Percentiles rank a stretch among this genome's conserved stretches.
phyloP scores from a whole-genome alignment of 1,140 invertebrate genomes.

The Drosophila ficusphila region DNA sequence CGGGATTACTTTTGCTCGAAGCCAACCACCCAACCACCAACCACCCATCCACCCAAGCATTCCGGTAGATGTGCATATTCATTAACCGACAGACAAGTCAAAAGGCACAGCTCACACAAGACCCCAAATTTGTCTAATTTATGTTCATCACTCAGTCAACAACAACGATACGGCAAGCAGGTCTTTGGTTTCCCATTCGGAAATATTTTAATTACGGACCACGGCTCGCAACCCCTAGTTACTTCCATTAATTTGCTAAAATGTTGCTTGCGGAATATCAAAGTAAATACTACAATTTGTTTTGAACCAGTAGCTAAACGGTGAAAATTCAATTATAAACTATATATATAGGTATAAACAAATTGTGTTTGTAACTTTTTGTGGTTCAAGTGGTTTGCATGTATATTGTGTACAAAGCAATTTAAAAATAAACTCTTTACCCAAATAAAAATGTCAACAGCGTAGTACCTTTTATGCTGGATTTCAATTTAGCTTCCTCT shows the following conservation, averaged over 20 bases:
- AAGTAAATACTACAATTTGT: too few relatives aligned
- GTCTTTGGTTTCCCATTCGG: neutral
- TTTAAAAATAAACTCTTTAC: too few relatives aligned
- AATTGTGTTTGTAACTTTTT: too few relatives aligned
- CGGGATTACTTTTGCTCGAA: conserved; percentile 18
- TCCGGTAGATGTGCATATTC: conserved; percentile 42
- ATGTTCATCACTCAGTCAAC: conserved; percentile 35
- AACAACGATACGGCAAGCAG: conserved; percentile 11
- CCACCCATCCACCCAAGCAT: neutral
- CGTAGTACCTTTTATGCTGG: too few relatives aligned
- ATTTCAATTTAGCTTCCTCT: neutral
- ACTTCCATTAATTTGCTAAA: conserved; percentile 24
- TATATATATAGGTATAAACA: too few relatives aligned
- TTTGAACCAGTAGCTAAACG: too few relatives aligned
- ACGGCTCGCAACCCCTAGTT: too few relatives aligned
- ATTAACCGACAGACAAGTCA: conserved; percentile 35
- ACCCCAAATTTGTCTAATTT: conserved; percentile 51
- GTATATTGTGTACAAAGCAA: too few relatives aligned
- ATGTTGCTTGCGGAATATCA: neutral
- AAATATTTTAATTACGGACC: conserved; percentile 5
- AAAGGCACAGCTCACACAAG: conserved; percentile 41
- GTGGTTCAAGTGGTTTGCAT: too few relatives aligned
- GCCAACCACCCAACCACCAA: conserved; percentile 3
- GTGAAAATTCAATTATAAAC: too few relatives aligned
- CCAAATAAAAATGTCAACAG: too few relatives aligned